Evolutionary conservation across 53 echinoderm and acorn worm genomes (phyloP).

Genomic region (Holothuria leucospilota): DNA sequence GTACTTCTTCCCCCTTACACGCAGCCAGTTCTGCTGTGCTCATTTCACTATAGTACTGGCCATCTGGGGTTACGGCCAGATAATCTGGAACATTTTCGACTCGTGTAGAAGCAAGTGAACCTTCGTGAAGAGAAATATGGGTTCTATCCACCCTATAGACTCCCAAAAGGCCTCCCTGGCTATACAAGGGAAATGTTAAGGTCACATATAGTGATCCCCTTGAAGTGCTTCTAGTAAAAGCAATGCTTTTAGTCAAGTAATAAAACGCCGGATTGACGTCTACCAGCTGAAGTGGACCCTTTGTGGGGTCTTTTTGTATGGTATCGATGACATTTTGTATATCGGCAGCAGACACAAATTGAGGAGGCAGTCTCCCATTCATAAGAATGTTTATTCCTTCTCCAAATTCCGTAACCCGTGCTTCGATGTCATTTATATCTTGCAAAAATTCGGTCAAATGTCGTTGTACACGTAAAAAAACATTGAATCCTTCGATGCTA

Average conservation of each 20-base stretch:
- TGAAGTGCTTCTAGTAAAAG: not conserved
- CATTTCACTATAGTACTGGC: not conserved
- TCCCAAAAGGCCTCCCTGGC: not conserved
- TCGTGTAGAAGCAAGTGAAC: not conserved
- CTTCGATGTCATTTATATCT: not conserved
- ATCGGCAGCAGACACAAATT: not conserved
- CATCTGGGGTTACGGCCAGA: not conserved
- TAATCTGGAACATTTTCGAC: constrained; percentile 1
- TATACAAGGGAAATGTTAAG: not conserved
- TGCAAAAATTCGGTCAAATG: not conserved
- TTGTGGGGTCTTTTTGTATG: not conserved
- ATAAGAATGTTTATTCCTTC: not conserved
- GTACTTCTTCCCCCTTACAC: not conserved
- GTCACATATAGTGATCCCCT: not conserved
- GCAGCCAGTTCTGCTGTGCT: not conserved
- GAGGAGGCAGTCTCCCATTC: not conserved
- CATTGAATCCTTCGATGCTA: not conserved
- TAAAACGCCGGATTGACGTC: not conserved
- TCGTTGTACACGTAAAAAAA: not conserved
- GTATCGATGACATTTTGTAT: not conserved
- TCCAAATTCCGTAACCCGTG: not conserved
- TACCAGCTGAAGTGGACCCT: not conserved
- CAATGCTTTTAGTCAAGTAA: not conserved
- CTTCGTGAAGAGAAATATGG: not conserved
- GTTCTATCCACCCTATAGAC: not conserved